Evolutionary conservation across 2,797 vertebrate species (phyloP), one percentile per base, ranked within the genome.

Genomic region (Sylvilagus floridanus): DNA sequence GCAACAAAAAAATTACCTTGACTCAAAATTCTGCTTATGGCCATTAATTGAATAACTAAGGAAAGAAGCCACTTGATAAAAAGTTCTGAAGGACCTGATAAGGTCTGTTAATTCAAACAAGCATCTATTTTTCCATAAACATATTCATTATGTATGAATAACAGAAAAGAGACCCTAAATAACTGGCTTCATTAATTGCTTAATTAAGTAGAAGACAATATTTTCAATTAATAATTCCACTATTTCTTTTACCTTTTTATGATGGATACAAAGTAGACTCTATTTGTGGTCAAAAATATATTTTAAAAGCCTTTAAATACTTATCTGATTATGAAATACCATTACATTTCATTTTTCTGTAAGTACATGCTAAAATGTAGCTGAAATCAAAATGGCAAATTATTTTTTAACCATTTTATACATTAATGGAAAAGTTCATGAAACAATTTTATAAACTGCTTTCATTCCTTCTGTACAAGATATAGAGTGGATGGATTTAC

Each of bases 381-480:
- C 19, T 13, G 17, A 69, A 91, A 83, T 63, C 62, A 76, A 78
- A 88, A 75, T 57, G 42, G 22, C 32, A 93, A 95, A 90, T 82
- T 13, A 60, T n/a, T 30, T 42, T 42, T 62, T 90, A 90, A 78
- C 11, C 7, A 76, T 72, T 65, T 50, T 82, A 42, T 65, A 78
- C 13, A 84, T 35, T 42, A 84, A 19, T 83, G 19, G 50, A 62
- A 93, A 93, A 87, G 10, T 19, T n/a, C 54, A 86, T 37, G 3
- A 93, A 82, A 93, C 13, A 73, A 84, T 86, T 87, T 71, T 79
- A 83, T 47, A 50, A 65, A 78, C 13, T 87, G 71, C 32, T 66
- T 93, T 93, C 28, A 89, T 73, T 88, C 54, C 83, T 87, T 90
- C 63, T 86, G 57, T 71, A 87, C 2, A 83, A 13, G 83, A 21